Evolutionary conservation across 2,888 invertebrate species (phyloP), one percentile per base, ranked within the genome.

Genomic region (Coelopa pilipes): DNA sequence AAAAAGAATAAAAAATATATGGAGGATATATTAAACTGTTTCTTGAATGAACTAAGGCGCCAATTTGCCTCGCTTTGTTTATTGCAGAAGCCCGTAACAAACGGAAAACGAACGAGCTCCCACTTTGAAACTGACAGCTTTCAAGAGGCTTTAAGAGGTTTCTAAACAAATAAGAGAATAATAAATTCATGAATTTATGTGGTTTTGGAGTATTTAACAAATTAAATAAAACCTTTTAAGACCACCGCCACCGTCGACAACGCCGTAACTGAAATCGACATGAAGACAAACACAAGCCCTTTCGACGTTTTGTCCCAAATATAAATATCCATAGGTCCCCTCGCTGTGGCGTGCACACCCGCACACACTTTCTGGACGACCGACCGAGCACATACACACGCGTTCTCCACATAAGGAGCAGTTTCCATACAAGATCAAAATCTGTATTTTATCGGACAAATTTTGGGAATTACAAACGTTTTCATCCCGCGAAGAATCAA

Each of bases 361-460:
- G 50, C 66, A 66, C 66, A 50, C 46, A 63, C 10, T 46, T n/a
- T n/a, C 50, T 50, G 66, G 15, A 21, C 15, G 11, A 45, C 34
- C 15, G n/a, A 67, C 50, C 49, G 34, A 21, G 70, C 69, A 73
- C 75, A 67, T n/a, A 67, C 21, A 21, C 65, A 65, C n/a, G 1
- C 7, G 65, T 10, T 46, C 34, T 45, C 47, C 45, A 55, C 34
- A 34, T 11, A 19, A 49, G 13, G n/a, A 21, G 60, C 24, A 62
- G 24, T 34, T 62, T 62, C 57, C 24, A 34, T n/a, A 12, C 62
- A 21, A 17, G 7, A 12, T 34, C 13, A 1, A 10, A 59, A 59
- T 21, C 34, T 34, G 13, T 19, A 59, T 59, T 59, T 59, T 12
- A 21, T 13, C 21, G 24, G 24, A 21, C 19, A 12, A 4, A 12